These are phyloP conservation scores for Acleris cristana DNA, from an alignment of 2,888 invertebrate genomes.

Conservation along the genomic window DNA sequence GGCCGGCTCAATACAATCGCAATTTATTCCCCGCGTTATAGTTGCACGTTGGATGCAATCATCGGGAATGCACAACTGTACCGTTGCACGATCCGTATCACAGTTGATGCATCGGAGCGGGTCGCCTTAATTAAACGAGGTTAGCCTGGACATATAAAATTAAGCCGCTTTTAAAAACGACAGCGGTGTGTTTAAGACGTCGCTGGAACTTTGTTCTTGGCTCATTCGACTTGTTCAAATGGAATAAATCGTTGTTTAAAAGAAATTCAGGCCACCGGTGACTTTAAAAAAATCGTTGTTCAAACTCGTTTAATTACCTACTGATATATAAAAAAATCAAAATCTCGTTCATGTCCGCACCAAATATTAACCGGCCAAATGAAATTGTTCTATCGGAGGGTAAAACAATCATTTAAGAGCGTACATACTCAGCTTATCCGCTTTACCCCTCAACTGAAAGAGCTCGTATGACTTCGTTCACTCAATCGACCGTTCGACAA, in stretches of 20 bases:
- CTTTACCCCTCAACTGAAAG: no score
- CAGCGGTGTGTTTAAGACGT: slow-evolving; percentile 22
- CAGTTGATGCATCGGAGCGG: slow-evolving; percentile 53
- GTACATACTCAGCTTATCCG: no score
- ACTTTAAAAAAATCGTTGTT: no score
- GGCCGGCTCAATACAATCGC: slow-evolving; percentile 62
- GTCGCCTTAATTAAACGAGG: slow-evolving; percentile 38
- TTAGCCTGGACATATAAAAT: slow-evolving; percentile 29
- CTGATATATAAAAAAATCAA: no score
- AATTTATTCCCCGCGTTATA: slow-evolving; percentile 64
- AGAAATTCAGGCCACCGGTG: no score
- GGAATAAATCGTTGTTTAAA: not conserved
- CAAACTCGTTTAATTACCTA: no score
- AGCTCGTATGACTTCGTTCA: no score
- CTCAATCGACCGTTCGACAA: no score
- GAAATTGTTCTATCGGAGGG: no score
- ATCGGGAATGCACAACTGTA: slow-evolving; percentile 62
- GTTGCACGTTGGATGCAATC: slow-evolving; percentile 55
- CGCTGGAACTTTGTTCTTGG: slow-evolving; percentile 4
- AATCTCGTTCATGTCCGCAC: no score
- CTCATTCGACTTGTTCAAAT: not conserved
- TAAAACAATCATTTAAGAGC: no score
- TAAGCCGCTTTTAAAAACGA: slow-evolving; percentile 18
- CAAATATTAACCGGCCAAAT: no score
- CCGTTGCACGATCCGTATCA: slow-evolving; percentile 71